Evolutionary conservation across 2,888 invertebrate genomes (phyloP), one percentile per base, ranked within the genome.

Genomic region (Lithophane socia): DNA sequence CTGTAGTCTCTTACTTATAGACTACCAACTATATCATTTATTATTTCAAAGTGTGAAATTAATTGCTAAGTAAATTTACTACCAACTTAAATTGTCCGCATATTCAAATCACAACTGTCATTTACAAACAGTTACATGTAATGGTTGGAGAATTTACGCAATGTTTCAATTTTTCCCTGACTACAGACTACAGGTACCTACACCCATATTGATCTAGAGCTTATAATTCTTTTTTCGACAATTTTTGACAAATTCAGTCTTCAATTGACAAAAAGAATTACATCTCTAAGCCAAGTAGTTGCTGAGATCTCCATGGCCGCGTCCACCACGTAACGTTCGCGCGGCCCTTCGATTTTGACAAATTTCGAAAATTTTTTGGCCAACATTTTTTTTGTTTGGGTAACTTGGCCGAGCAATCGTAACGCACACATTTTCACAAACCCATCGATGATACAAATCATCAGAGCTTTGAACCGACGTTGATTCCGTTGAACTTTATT

Each of bases 401-500:
- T 2, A 37, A 37, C 37, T 37, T 37, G 37, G 37, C 37, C 3
- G 37, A 37, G 2, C 37, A 37, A 37, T 37, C 37, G 37, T 37
- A 37, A 37, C 37, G 37, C 37, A 37, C 37, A 37, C 8, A 8
- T 29, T 60, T 29, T 8, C 42, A 42, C 16, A 21, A 52, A n/a
- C 5, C n/a, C 68, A 37, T 68, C 10, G 21, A 16, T 12, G 18
- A 52, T 9, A 65, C 18, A 68, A 68, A 80, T 61, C 68, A 65
- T 60, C 24, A 54, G 16, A 49, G 54, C 18, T 60, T 44, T 44
- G 56, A 18, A 18, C 29, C 44, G 58, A 66, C 66, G n/a, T 21
- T n/a, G 52, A 42, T 42, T 58, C 16, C 10, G 5, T 24, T 21
- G 54, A 49, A 64, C 37, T 71, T 71, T 37, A 82, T 49, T 74